phyloP scores from a whole-genome alignment of 1,140 invertebrate genomes.

The Bursaphelenchus mucronatus region DNA sequence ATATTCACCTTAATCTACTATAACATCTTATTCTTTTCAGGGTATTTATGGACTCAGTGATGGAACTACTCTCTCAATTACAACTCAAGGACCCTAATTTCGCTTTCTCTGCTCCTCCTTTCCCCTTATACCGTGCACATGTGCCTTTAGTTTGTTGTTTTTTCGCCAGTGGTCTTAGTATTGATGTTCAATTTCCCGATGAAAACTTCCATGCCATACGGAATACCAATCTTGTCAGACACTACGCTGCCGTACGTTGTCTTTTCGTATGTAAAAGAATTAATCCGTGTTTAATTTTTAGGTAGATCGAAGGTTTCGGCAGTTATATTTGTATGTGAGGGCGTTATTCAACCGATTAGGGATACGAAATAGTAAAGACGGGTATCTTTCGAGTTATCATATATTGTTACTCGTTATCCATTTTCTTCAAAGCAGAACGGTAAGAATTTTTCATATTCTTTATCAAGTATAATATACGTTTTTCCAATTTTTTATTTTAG shows the following conservation, averaged over 20 bases:
- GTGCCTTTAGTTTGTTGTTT: conserved; percentile 27
- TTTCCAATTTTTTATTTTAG: background rate
- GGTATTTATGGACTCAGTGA: conserved; percentile 28
- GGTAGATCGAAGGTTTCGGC: conserved; percentile 31
- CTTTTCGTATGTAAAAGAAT: conserved; percentile 22
- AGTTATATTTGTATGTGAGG: conserved; percentile 28
- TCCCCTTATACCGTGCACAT: conserved; percentile 10
- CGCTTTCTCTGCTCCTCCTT: background rate
- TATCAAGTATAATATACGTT: background rate
- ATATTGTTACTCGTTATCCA: conserved; percentile 32
- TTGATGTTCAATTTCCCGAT: conserved; percentile 30
- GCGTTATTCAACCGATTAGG: conserved; percentile 28
- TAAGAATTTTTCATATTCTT: conserved; percentile 19
- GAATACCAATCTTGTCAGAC: conserved; percentile 31
- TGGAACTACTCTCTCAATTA: conserved; percentile 20
- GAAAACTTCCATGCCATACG: conserved; percentile 27
- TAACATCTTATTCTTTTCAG: conserved; percentile 24
- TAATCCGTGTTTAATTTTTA: conserved; percentile 27
- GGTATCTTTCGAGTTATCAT: conserved; percentile 37
- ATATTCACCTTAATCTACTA: background rate
- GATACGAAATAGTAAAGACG: conserved; percentile 38
- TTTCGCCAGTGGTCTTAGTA: conserved; percentile 26
- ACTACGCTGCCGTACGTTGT: conserved; percentile 31
- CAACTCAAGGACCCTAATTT: conserved; percentile 6
- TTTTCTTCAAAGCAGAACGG: conserved; percentile 33